Evolutionary conservation across 2,888 invertebrate species (phyloP).

Genomic region (Euphydryas editha): DNA sequence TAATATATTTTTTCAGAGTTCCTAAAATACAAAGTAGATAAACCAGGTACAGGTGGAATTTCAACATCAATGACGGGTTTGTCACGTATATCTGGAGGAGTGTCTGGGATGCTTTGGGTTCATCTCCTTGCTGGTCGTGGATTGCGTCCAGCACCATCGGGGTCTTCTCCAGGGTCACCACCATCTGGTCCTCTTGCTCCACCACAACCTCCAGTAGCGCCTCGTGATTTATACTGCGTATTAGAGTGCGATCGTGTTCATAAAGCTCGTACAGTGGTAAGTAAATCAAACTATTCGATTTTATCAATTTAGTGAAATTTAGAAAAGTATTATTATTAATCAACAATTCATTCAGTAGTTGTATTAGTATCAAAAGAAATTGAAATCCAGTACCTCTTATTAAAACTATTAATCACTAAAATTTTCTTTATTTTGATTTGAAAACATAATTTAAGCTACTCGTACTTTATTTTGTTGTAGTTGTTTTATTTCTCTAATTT

Average conservation of each 20-base stretch:
- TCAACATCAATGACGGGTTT: conserved; percentile 83
- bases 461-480: too few relatives aligned
- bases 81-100: conserved; percentile 78
- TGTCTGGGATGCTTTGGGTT: conserved; percentile 95
- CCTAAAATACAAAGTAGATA: conserved; percentile 95
- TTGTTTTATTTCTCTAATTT: neutral
- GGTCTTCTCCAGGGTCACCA: conserved; percentile 88
- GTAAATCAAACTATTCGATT: conserved; percentile 46
- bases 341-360: too few relatives aligned
- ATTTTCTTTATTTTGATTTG: too few relatives aligned
- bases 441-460: neutral
- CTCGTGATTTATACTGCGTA: conserved; percentile 97
- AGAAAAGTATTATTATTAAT: neutral
- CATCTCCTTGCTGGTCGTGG: conserved; percentile 95
- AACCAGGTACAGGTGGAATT: conserved; percentile 83
- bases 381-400: too few relatives aligned
- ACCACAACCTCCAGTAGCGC: conserved; percentile 71
- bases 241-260: conserved; percentile 98
- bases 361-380: too few relatives aligned
- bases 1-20: conserved; percentile 85
- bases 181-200: conserved; percentile 85
- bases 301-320: neutral
- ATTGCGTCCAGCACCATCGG: conserved; percentile 88
- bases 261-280: conserved; percentile 96
- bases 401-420: too few relatives aligned